Percentiles rank a stretch among this genome's conserved stretches.
Evolutionary conservation across 2,797 vertebrate genomes (phyloP).

Genomic region (Urophycis tenuis): DNA sequence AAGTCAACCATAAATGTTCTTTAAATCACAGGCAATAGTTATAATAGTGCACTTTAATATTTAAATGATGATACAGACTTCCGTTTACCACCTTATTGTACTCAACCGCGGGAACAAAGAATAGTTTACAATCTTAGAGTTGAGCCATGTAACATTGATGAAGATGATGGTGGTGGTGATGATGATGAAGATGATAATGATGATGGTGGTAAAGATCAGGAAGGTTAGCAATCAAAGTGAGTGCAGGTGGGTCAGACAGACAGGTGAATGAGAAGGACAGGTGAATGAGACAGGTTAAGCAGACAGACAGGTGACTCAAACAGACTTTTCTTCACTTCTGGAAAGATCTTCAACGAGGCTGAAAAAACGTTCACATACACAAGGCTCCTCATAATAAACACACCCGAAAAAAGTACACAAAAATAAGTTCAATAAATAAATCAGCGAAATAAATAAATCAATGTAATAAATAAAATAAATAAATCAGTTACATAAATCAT

Average conservation of each 20-base stretch:
- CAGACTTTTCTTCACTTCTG: neutral
- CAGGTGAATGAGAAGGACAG: neutral
- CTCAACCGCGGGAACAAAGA: conserved; percentile 71
- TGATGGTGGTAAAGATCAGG: conserved; percentile 42
- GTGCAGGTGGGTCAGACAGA: neutral
- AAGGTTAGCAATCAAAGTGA: conserved; percentile 40
- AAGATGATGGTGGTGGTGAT: conserved; percentile 52
- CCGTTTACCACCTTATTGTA: conserved; percentile 73
- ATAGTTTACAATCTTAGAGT: conserved; percentile 77
- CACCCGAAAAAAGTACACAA: conserved; percentile 25
- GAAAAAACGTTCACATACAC: neutral
- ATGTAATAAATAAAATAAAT: conserved; percentile 29
- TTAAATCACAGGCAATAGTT: conserved; percentile 77
- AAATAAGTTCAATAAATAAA: conserved; percentile 30
- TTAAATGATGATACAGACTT: conserved; percentile 79
- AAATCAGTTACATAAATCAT: conserved; percentile 20
- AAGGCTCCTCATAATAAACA: conserved; percentile 21
- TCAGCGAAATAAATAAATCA: conserved; percentile 38
- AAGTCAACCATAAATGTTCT: conserved; percentile 69
- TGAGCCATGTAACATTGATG: conserved; percentile 52
- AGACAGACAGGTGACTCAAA: neutral
- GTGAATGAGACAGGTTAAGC: conserved; percentile 2
- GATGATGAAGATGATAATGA: conserved; percentile 51
- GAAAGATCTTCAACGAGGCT: neutral
- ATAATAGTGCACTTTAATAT: conserved; percentile 79